These are phyloP conservation scores for Boleophthalmus pectinirostris DNA, from an alignment of 2,113 vertebrate species.

Conservation along the genomic window DNA sequence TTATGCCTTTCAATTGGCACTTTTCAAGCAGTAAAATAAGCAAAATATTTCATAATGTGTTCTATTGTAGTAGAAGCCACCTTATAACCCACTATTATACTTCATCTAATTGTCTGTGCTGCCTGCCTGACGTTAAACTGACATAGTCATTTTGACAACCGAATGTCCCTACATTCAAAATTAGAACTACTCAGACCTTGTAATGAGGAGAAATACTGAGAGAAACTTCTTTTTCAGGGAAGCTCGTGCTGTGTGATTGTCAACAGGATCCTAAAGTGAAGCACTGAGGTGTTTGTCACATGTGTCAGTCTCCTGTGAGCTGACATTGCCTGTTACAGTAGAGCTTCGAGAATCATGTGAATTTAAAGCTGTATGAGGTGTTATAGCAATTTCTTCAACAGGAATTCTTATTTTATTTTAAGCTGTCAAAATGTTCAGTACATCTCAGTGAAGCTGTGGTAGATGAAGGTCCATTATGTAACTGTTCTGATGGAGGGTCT, in stretches of 20 bases:
- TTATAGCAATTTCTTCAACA: neutral
- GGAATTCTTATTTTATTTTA: neutral
- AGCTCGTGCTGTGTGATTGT: slow-evolving; percentile 8
- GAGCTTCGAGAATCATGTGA: neutral
- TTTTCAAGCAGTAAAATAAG: too few relatives aligned
- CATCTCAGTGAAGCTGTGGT: neutral
- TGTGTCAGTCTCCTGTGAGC: slow-evolving; percentile 4
- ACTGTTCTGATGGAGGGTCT: neutral
- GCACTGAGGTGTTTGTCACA: neutral
- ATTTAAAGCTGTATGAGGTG: neutral
- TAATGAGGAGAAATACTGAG: neutral
- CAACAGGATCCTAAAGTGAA: slow-evolving; percentile 1
- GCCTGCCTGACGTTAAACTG: neutral
- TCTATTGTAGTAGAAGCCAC: neutral
- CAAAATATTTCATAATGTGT: too few relatives aligned
- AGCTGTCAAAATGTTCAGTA: neutral
- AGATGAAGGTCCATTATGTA: neutral
- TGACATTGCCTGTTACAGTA: neutral
- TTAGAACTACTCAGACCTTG: neutral
- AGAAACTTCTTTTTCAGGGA: neutral
- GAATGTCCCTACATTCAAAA: neutral
- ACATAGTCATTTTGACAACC: neutral
- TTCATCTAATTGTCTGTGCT: neutral
- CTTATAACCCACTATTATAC: neutral
- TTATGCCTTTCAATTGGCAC: too few relatives aligned